phyloP scores from a whole-genome alignment of 2,797 vertebrate genomes.

The Fundulus diaphanus region DNA sequence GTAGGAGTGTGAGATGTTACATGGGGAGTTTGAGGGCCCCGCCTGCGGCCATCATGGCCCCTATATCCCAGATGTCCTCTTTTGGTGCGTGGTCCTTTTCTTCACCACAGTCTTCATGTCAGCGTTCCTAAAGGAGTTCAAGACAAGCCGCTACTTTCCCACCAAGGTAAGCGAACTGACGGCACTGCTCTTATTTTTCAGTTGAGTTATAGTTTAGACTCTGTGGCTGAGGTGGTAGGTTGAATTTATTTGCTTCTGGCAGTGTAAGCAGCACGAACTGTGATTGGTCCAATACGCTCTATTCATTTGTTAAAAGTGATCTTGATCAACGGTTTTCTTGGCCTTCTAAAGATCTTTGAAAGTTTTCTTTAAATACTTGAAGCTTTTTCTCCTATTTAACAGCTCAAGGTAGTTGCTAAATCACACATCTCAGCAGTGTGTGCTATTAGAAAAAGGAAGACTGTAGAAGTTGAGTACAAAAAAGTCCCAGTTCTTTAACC shows the following conservation, averaged over 20 bases:
- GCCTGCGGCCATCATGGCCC: slow-evolving; percentile 94
- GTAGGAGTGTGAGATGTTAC: slow-evolving; percentile 88
- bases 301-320: neutral
- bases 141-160: slow-evolving; percentile 97
- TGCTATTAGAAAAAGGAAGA: no score
- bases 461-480: no score
- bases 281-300: neutral
- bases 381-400: neutral
- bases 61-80: slow-evolving; percentile 96
- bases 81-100: slow-evolving; percentile 98
- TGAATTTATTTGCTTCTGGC: neutral
- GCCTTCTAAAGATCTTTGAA: neutral
- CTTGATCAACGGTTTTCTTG: neutral
- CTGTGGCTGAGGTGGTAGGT: neutral
- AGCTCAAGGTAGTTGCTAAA: neutral
- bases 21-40: slow-evolving; percentile 88
- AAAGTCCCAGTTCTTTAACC: neutral
- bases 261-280: neutral
- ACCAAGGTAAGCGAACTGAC: slow-evolving; percentile 86
- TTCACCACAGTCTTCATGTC: slow-evolving; percentile 96
- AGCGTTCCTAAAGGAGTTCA: slow-evolving; percentile 97
- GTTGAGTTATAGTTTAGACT: neutral
- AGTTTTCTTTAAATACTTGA: neutral
- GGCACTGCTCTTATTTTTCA: neutral
- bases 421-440: neutral